Evolutionary conservation across 2,888 invertebrate species (phyloP).

Genomic region (Microctonus brassicae): DNA sequence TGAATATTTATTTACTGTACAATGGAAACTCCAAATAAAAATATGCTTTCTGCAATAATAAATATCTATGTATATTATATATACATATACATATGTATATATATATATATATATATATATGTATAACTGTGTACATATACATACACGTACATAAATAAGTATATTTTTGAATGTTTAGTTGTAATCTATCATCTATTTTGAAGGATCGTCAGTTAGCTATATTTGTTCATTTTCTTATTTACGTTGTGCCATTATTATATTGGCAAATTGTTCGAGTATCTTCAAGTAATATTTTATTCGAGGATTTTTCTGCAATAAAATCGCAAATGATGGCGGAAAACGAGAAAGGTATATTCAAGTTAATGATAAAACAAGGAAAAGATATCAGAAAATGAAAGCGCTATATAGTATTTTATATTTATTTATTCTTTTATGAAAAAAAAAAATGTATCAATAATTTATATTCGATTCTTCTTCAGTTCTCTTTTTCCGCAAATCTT

Average conservation of each 20-base stretch:
- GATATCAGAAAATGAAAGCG: not conserved
- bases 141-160: not conserved
- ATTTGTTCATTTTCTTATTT: not conserved
- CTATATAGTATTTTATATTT: not conserved
- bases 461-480: not conserved
- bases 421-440: no score
- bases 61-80: constrained; percentile 41
- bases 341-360: not conserved
- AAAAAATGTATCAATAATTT: no score
- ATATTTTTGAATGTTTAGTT: not conserved
- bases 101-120: constrained; percentile 27
- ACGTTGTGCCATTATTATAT: not conserved
- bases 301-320: no score
- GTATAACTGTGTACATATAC: constrained; percentile 26
- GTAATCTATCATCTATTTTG: not conserved
- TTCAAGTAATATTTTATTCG: not conserved
- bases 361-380: not conserved
- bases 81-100: constrained; percentile 29
- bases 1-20: constrained; percentile 65
- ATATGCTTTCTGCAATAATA: constrained; percentile 56
- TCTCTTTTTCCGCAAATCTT: not conserved
- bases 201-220: constrained; percentile 13
- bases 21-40: constrained; percentile 64
- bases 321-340: not conserved
- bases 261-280: not conserved